phyloP scores from a whole-genome alignment of 1,140 invertebrate genomes.

The Pogonomyrmex barbatus region DNA sequence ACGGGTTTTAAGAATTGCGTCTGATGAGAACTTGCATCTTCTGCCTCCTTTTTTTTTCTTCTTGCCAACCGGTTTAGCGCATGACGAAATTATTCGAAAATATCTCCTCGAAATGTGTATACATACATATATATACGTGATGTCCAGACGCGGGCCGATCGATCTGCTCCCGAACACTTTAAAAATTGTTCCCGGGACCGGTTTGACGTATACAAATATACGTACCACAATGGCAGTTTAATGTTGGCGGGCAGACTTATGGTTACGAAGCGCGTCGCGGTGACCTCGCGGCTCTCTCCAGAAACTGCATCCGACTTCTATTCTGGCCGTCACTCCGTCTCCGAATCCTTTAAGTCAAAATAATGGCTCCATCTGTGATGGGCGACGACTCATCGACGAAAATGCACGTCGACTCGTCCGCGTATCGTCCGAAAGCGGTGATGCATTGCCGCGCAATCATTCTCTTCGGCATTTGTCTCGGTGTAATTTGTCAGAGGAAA shows the following conservation, averaged over 20 bases:
- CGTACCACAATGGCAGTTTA: constrained; percentile 55
- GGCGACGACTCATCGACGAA: constrained; percentile 67
- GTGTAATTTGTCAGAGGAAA: background rate
- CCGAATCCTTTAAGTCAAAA: constrained; percentile 56
- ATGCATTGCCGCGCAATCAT: background rate
- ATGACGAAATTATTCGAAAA: constrained; percentile 51
- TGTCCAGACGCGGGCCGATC: constrained; percentile 40
- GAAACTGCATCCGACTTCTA: constrained; percentile 64
- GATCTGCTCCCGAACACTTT: constrained; percentile 14
- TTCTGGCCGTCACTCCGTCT: constrained; percentile 53
- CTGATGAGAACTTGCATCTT: constrained; percentile 48
- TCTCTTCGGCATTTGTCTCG: background rate
- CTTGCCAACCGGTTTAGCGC: constrained; percentile 43
- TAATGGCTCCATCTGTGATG: constrained; percentile 45
- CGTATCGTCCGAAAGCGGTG: background rate
- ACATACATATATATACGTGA: background rate
- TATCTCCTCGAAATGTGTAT: constrained; percentile 10
- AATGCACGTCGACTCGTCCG: constrained; percentile 34
- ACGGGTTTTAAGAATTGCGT: constrained; percentile 56
- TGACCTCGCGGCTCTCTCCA: constrained; percentile 63
- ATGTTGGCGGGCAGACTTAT: constrained; percentile 55
- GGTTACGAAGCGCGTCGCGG: constrained; percentile 60
- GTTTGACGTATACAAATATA: constrained; percentile 56
- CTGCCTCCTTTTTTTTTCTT: background rate
- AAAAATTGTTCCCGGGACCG: constrained; percentile 51